These are phyloP conservation scores for Tolypeutes matacus DNA, from an alignment of 2,797 vertebrate species.

Conservation along the genomic window DNA sequence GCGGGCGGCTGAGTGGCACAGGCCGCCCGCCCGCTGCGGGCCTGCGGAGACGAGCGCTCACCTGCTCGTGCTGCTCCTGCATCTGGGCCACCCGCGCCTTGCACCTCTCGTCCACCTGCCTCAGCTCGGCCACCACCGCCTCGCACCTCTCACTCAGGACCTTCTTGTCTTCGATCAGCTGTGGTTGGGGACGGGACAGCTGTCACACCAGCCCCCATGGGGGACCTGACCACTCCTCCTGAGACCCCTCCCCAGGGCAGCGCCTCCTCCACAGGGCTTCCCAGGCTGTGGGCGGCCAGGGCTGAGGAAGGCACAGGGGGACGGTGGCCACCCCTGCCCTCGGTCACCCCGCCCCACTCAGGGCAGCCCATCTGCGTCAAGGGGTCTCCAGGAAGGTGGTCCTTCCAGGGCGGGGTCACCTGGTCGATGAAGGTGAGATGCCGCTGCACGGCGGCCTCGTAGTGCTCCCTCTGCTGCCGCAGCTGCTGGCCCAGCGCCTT, in stretches of 20 bases:
- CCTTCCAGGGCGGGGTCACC: conserved; percentile 82
- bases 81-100: conserved; percentile 93
- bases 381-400: neutral
- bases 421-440: conserved; percentile 97
- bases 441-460: conserved; percentile 95
- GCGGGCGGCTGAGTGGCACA: too few relatives aligned
- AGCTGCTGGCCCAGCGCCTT: conserved; percentile 92
- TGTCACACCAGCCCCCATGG: neutral
- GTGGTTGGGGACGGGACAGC: neutral
- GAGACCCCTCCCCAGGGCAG: neutral
- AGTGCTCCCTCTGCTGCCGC: conserved; percentile 94
- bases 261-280: too few relatives aligned
- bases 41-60: conserved; percentile 84
- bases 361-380: neutral
- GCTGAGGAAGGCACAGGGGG: too few relatives aligned
- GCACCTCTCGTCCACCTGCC: conserved; percentile 94
- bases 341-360: neutral
- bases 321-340: too few relatives aligned
- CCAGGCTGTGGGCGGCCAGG: too few relatives aligned
- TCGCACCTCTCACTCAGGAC: conserved; percentile 94
- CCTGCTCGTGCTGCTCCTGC: conserved; percentile 96
- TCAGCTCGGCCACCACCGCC: conserved; percentile 92
- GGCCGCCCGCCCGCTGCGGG: too few relatives aligned
- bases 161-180: conserved; percentile 98
- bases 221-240: too few relatives aligned